A percentile compares a stretch with the other conserved stretches of the same genome.
Conservation (phyloP, 1,140 invertebrate species). For the Tyrophagus putrescentiae region DNA sequence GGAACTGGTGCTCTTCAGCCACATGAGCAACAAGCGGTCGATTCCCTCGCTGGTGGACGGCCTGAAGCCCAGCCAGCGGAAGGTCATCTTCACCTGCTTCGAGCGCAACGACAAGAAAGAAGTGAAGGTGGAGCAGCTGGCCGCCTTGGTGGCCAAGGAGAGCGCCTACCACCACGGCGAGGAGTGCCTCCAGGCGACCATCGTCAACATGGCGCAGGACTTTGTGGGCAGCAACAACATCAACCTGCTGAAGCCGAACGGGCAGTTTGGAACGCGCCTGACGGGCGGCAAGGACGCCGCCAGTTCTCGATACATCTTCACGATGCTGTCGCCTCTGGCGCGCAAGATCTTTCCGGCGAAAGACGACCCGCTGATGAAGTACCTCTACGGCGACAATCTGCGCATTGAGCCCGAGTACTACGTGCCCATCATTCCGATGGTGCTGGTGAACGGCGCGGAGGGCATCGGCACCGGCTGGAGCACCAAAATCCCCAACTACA, state of each 20-base stretch:
- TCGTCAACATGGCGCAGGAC: constrained; percentile 95
- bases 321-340: constrained; percentile 61
- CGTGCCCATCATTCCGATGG: constrained; percentile 88
- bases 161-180: constrained; percentile 99
- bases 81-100: constrained; percentile 84
- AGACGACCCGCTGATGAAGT: constrained; percentile 73
- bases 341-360: constrained; percentile 68
- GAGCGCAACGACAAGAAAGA: constrained; percentile 92
- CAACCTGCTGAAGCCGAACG: constrained; percentile 82
- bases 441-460: constrained; percentile 90
- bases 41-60: constrained; percentile 93
- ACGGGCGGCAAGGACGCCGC: constrained; percentile 62
- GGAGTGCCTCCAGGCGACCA: constrained; percentile 78
- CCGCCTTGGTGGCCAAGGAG: constrained; percentile 88
- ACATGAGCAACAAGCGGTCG: constrained; percentile 89
- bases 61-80: constrained; percentile 91
- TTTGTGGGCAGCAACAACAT: constrained; percentile 98
- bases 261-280: constrained; percentile 79
- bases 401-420: constrained; percentile 85
- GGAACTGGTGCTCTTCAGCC: constrained; percentile 90
- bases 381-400: constrained; percentile 87
- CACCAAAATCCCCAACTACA: constrained; percentile 91
- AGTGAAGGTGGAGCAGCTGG: constrained; percentile 93
- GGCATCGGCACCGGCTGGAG: constrained; percentile 99
- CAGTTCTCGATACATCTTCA: constrained; percentile 97